Base-by-base conservation (phyloP, 1,140 invertebrate genomes). In the Platyscapa corneri region DNA sequence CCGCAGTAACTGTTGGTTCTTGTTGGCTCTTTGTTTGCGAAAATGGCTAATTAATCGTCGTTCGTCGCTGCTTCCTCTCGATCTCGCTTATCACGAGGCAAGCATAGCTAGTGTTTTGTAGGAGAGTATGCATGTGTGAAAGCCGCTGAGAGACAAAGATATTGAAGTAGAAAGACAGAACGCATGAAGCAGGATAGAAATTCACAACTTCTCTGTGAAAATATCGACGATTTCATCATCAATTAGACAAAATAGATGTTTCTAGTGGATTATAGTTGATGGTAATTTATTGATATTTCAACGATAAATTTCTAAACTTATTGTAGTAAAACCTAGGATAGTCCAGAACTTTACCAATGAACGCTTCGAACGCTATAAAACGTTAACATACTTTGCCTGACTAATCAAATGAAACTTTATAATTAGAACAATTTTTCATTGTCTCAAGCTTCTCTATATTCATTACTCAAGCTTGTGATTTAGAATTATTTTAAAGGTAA, bases 31-130 rank as follows among this genome's bases (percentile, higher is more conserved):
- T 81, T 64, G 65, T 82, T 53, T 72, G 42, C 79, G 30, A 82
- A 70, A 82, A 82, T 82, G n/a, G 42, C 65, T 53, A 70, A 82
- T 82, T 42, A 82, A 70, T 82, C 46, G 65, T 2, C 65, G 79
- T 67, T 42, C 46, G 42, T 72, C 65, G 30, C 16, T 46, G 12
- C 34, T 0, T 49, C 10, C 46, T 79, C 64, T 30, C 49, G 34
- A 75, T 74, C 20, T 82, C 70, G 65, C 81, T 82, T 39, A 72
- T 72, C 46, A 77, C 34, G 32, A 37, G 32, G 32, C 27, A 37
- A 30, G 37, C 37, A 18, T 65, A 34, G 32, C 10, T 53, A 27
- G 23, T 37, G 27, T 37, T 23, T 56, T 34, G 1, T 37, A 3
- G 12, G 49, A n/a, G 8, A 14, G 8, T 76, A 7, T 76, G 12